Evolutionary conservation across 2,113 vertebrate genomes (phyloP), one percentile per base, ranked within the genome.

Genomic region (Donacobius atricapilla): DNA sequence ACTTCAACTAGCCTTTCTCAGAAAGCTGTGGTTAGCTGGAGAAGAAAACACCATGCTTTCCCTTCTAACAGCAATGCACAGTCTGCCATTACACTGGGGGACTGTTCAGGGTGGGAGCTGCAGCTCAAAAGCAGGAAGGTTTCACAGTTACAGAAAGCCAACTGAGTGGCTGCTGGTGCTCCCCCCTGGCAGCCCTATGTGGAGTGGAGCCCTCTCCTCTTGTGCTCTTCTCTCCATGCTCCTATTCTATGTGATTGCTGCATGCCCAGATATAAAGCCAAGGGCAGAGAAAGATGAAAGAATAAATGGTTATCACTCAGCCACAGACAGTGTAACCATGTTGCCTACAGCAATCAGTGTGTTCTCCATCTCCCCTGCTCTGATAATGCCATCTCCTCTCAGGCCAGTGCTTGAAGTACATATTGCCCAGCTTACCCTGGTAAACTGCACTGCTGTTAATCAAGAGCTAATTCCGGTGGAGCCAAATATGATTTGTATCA

Each of bases 131-230:
- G 23, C 24, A 33, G 30, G 10, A 53, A 78, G 6, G 2, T 19
- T 60, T n/a, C 40, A 20, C 40, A 51, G 48, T 5, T 23, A 6
- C 22, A 87, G 21, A 33, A 40, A 31, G 22, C 15, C 35, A 37
- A 45, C 17, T 2, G 4, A 63, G 53, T 0, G 35, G 61, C 48
- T 66, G 28, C 18, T 54, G 64, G 22, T 66, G 56, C 64, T 70
- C 13, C 24, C 37, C 3, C 0, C 14, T 0, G 8, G 45, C 42
- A 79, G 33, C 33, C 39, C 22, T 4, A 0, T 1, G 3, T 14
- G 20, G 15, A 81, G 13, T 7, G 1, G 40, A 54, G 11, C 17
- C 20, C 30, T n/a, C 28, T 77, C 44, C 42, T 12, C 9, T 16
- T 13, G 20, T 3, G 23, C 4, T 8, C 40, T 47, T 30, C 37